phyloP scores from a whole-genome alignment of 2,888 invertebrate species.

The Notodonta dromedarius region DNA sequence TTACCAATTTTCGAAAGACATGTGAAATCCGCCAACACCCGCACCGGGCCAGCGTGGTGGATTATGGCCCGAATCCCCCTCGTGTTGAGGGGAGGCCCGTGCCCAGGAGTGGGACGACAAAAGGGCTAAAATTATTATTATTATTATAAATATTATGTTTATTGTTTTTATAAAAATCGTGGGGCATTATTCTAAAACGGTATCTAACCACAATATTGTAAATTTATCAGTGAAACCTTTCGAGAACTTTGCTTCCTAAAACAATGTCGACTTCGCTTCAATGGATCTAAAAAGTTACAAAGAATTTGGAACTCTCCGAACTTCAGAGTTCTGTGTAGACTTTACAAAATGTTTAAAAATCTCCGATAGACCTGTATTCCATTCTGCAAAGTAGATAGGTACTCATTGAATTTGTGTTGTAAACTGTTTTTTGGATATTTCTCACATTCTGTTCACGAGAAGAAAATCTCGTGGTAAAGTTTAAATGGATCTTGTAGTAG shows the following conservation, averaged over 20 bases:
- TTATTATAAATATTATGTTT: no score
- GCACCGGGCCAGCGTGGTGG: no score
- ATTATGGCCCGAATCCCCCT: no score
- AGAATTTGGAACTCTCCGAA: constrained; percentile 13
- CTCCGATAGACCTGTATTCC: constrained; percentile 17
- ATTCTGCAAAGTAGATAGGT: neutral
- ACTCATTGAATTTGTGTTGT: constrained; percentile 5
- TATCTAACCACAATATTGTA: no score
- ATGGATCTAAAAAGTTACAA: constrained; percentile 10
- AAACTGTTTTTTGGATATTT: constrained; percentile 13
- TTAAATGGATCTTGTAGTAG: constrained; percentile 49
- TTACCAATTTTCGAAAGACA: no score
- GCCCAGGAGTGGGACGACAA: no score
- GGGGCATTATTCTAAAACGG: no score
- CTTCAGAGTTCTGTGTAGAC: constrained; percentile 17
- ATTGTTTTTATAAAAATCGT: no score
- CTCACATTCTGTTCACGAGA: constrained; percentile 31
- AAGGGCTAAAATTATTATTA: no score
- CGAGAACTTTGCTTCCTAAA: neutral
- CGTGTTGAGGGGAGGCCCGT: no score
- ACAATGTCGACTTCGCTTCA: neutral
- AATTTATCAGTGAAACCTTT: neutral
- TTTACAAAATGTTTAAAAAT: constrained; percentile 17
- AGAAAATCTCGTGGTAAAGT: constrained; percentile 43
- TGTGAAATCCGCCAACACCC: no score